phyloP scores from a whole-genome alignment of 2,888 invertebrate species.

The Oxystoma pomonae region DNA sequence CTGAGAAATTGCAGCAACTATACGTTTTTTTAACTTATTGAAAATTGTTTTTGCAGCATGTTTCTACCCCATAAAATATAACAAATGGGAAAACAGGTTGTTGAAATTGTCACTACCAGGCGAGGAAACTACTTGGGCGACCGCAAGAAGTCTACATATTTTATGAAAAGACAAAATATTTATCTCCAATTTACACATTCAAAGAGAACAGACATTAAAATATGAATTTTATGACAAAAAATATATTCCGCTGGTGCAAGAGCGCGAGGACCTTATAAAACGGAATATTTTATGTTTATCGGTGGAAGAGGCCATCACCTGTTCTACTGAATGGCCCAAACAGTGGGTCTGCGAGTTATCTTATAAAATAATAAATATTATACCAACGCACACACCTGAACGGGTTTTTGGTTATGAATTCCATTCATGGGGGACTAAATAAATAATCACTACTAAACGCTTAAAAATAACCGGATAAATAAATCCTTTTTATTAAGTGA shows the following conservation, averaged over 20 bases:
- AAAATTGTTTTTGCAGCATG: background rate
- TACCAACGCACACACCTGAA: background rate
- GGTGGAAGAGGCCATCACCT: background rate
- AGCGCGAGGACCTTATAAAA: background rate
- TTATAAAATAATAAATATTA: background rate
- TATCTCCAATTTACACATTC: background rate
- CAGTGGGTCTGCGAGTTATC: slow-evolving; percentile 19
- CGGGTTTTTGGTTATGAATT: background rate
- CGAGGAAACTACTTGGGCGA: background rate
- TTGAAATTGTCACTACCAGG: background rate
- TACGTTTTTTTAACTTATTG: no score
- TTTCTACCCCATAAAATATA: background rate
- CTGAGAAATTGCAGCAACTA: no score
- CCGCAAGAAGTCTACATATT: background rate
- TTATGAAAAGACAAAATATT: background rate
- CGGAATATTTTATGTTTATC: background rate
- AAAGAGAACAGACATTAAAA: background rate
- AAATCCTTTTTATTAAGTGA: slow-evolving; percentile 27
- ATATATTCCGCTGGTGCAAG: background rate
- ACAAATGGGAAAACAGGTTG: background rate
- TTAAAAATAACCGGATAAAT: slow-evolving; percentile 34
- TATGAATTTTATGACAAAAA: background rate
- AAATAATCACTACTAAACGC: slow-evolving; percentile 29
- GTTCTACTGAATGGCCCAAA: slow-evolving; percentile 27
- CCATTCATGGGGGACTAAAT: background rate